A percentile compares a stretch with the other conserved stretches of the same genome.
These are phyloP conservation scores for Phortica magna DNA, from an alignment of 2,888 invertebrate species.

Conservation along the genomic window DNA sequence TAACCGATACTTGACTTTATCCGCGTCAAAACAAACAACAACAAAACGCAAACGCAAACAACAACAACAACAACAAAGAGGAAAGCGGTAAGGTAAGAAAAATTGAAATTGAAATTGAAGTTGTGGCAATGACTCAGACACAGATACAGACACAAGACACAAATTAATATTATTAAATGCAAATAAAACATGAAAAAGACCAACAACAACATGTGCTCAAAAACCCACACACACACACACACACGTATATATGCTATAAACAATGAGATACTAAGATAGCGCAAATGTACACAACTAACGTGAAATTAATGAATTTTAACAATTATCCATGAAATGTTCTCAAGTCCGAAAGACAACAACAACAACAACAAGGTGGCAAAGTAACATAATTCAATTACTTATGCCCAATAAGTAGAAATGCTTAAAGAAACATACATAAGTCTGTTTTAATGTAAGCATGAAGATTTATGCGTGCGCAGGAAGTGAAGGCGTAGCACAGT, in stretches of 20 bases:
- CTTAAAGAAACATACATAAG: constrained; percentile 50
- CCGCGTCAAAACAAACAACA: constrained; percentile 66
- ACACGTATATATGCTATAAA: constrained; percentile 8
- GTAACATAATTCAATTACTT: constrained; percentile 64
- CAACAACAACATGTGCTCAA: constrained; percentile 38
- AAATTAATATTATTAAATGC: constrained; percentile 70
- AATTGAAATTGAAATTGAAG: constrained; percentile 21
- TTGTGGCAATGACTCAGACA: constrained; percentile 54
- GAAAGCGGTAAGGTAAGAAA: constrained; percentile 43
- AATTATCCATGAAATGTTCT: constrained; percentile 66
- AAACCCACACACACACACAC: constrained; percentile 41
- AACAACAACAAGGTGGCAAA: constrained; percentile 43
- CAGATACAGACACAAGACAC: too few species aligned
- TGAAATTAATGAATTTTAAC: constrained; percentile 65
- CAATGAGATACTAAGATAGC: neutral
- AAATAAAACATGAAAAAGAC: constrained; percentile 50
- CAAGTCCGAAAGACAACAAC: constrained; percentile 53
- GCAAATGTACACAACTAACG: neutral
- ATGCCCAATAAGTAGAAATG: constrained; percentile 72
- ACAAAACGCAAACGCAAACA: neutral
- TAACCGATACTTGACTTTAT: constrained; percentile 55
- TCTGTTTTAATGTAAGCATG: neutral
- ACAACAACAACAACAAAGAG: neutral
- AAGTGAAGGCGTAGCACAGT: constrained; percentile 33
- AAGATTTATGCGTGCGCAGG: constrained; percentile 31